Evolutionary conservation across 2,888 invertebrate genomes (phyloP), one percentile per base, ranked within the genome.

Genomic region (Leptinotarsa haldemani): DNA sequence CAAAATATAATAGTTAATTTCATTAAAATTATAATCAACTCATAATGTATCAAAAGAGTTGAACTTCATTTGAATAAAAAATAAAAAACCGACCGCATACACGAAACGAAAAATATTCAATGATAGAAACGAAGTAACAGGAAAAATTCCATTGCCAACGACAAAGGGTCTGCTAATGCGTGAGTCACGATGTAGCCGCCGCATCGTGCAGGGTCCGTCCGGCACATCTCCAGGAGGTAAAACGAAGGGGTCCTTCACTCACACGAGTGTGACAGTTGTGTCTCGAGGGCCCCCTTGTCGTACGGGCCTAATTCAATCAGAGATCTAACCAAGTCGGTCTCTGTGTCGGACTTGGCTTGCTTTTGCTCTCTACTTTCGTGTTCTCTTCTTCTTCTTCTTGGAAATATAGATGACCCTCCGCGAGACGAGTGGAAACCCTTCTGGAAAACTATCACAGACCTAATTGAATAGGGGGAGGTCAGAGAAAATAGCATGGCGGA

Each of bases 261-360:
- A 61, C 70, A 56, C 63, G 46, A 40, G 74, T 77, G 83, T 84
- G 86, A 84, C 86, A 86, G 86, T 86, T 85, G 86, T 84, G 85
- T 85, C 81, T 82, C 84, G 81, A 83, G 84, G 82, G 84, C 80
- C 83, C 82, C 81, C 77, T 78, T 87, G 25, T 25, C 86, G 86
- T 87, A 87, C 84, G 81, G 84, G 82, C 85, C 86, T 88, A 88
- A 88, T 88, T 87, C 85, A 87, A 88, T 88, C 87, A 88, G 85
- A 87, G 86, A 86, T 84, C 81, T 80, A 80, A 82, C 82, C 82
- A 80, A 80, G 81, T 80, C 81, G 80, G 77, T 73, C 80, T 80
- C 73, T 77, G 65, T 74, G 77, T 77, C 77, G 75, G 67, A 69
- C 61, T 68, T 65, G 65, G 63, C n/a, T 61, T 30, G 61, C 61